Base-by-base conservation (phyloP, 1,140 invertebrate genomes). In the Fopius arisanus region DNA sequence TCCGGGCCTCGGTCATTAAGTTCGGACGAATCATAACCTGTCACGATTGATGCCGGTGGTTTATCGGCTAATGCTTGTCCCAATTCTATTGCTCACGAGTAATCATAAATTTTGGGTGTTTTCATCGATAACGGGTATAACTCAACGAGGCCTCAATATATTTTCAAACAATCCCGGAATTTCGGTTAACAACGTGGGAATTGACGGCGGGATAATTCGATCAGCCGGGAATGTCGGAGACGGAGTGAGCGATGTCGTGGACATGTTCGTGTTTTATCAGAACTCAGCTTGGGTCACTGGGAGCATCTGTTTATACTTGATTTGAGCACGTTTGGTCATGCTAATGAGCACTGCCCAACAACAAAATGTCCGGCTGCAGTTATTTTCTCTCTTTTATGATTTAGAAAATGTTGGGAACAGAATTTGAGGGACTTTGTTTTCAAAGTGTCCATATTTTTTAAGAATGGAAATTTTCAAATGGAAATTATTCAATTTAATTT, bases 311-410 rank as follows among this genome's bases (percentile, higher is more conserved):
- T 72, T 71, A 73, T 65, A 14, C 29, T 5, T 73, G 75, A 76
- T 76, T 80, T 80, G 78, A 79, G 75, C 78, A 70, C 75, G 75
- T 80, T 82, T 80, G 78, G 77, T 77, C 77, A 81, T 82, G 82
- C 81, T 80, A 84, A 84, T 84, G 28, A 74, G 63, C 31, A 43
- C 51, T 63, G 10, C 33, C 75, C 72, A 33, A 29, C 74, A 26
- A n/a, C 29, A 74, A 75, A 54, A 69, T 14, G 4, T 9, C 43
- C 40, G 29, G 51, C 40, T 48, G 70, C 70, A 73, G 79, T 48
- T 48, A 48, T 3, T n/a, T 48, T n/a, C n/a, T 48, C 72, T 79
- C 81, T n/a, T n/a, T n/a, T n/a, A n/a, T n/a, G n/a, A n/a, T n/a
- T n/a, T n/a, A n/a, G n/a, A n/a, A n/a, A n/a, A n/a, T n/a, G n/a